Evolutionary conservation across 30 jellyfish, hydroid and myxozoan genomes (phyloP).

Genomic region (Turritopsis rubra): DNA sequence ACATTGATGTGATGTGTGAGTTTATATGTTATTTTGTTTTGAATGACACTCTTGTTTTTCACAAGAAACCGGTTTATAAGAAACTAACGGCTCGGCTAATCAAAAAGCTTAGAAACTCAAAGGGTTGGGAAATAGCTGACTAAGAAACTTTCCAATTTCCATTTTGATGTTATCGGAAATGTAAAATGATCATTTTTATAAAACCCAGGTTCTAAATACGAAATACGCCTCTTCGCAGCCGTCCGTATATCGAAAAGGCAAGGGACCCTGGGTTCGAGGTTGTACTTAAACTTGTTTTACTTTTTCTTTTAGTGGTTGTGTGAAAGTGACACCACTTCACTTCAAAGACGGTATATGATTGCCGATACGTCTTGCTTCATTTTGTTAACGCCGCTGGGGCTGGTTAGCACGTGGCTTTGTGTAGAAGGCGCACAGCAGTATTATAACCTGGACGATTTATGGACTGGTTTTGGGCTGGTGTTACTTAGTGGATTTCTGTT

Average conservation of each 20-base stretch:
- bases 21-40: no score
- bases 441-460: constrained; percentile 45
- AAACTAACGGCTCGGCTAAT: no score
- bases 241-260: neutral
- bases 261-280: neutral
- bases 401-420: constrained; percentile 77
- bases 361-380: constrained; percentile 58
- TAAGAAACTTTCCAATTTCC: neutral
- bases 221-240: no score
- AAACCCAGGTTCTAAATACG: no score
- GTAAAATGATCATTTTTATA: no score
- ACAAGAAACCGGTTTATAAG: no score
- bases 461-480: constrained; percentile 92
- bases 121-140: no score
- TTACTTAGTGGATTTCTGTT: constrained; percentile 65
- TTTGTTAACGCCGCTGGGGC: constrained; percentile 74
- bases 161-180: neutral
- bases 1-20: neutral
- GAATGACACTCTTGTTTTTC: no score
- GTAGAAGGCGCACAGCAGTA: constrained; percentile 70
- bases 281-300: neutral
- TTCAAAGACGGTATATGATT: constrained; percentile 56
- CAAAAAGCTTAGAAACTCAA: no score
- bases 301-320: constrained; percentile 39
- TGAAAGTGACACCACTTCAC: constrained; percentile 29